phyloP scores from a whole-genome alignment of 2,113 vertebrate species.

The western clawed frog (Xenopus tropicalis) region DNA sequence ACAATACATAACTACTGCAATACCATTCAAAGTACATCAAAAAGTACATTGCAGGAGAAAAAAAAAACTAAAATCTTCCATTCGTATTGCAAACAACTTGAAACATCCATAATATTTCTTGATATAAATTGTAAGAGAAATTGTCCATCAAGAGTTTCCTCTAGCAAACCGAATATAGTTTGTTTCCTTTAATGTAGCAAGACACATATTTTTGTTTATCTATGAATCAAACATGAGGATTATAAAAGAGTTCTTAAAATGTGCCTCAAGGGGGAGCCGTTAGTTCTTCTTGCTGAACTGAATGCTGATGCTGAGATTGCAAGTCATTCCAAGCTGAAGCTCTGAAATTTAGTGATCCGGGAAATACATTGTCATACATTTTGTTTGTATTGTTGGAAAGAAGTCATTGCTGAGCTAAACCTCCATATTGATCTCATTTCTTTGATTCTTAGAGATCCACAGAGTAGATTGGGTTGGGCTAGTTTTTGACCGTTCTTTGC shows the following conservation, averaged over 20 bases:
- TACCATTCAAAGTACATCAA: slow-evolving; percentile 60
- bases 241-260: slow-evolving; percentile 66
- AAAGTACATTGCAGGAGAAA: slow-evolving; percentile 58
- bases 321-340: slow-evolving; percentile 76
- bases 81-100: slow-evolving; percentile 54
- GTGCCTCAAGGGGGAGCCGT: slow-evolving; percentile 74
- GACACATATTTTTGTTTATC: slow-evolving; percentile 61
- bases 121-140: slow-evolving; percentile 52
- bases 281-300: slow-evolving; percentile 67
- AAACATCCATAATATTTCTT: slow-evolving; percentile 49
- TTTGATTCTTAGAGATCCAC: slow-evolving; percentile 87
- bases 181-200: slow-evolving; percentile 57
- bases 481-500: slow-evolving; percentile 83
- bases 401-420: slow-evolving; percentile 67
- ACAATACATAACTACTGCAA: slow-evolving; percentile 60
- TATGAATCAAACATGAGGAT: slow-evolving; percentile 60
- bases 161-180: slow-evolving; percentile 65
- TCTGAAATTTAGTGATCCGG: slow-evolving; percentile 57
- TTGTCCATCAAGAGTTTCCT: slow-evolving; percentile 50
- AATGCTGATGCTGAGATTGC: slow-evolving; percentile 65
- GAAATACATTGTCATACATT: slow-evolving; percentile 49
- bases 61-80: slow-evolving; percentile 47
- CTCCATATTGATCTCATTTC: slow-evolving; percentile 80
- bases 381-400: slow-evolving; percentile 48
- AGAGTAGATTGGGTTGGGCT: slow-evolving; percentile 77